Conservation (phyloP, 2,888 invertebrate genomes). For the Sarcophaga variegata region DNA sequence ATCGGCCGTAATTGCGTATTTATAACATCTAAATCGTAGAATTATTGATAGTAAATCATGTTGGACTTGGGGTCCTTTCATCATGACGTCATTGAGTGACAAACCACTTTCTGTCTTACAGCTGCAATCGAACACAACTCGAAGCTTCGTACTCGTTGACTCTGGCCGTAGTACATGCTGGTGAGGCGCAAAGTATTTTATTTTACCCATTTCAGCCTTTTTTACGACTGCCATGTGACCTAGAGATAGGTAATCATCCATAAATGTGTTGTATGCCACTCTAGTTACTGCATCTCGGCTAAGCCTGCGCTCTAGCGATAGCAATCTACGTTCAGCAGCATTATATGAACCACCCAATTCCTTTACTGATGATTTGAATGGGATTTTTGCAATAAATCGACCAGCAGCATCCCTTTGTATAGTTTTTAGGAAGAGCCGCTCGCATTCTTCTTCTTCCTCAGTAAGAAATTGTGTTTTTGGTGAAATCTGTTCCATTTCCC, state of each 20-base stretch:
- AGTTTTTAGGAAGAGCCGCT: neutral
- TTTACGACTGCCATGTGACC: too few species aligned
- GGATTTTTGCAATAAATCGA: slow-evolving; percentile 44
- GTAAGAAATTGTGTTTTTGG: neutral
- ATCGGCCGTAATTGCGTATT: slow-evolving; percentile 55
- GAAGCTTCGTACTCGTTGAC: slow-evolving; percentile 58
- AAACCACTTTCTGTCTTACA: slow-evolving; percentile 59
- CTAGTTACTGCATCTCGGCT: neutral
- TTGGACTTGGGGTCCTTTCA: slow-evolving; percentile 55
- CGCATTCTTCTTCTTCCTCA: slow-evolving; percentile 11
- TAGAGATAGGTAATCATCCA: slow-evolving; percentile 33
- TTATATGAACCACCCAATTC: slow-evolving; percentile 41
- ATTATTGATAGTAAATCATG: slow-evolving; percentile 59
- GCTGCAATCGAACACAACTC: slow-evolving; percentile 62
- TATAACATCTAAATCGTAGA: slow-evolving; percentile 54
- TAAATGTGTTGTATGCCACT: slow-evolving; percentile 29
- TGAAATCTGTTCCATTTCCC: slow-evolving; percentile 9
- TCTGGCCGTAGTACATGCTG: slow-evolving; percentile 55
- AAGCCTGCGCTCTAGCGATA: slow-evolving; percentile 33
- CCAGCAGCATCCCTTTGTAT: slow-evolving; percentile 15
- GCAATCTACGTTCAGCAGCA: slow-evolving; percentile 20
- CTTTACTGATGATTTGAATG: slow-evolving; percentile 36
- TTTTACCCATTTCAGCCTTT: slow-evolving; percentile 35
- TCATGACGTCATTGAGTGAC: slow-evolving; percentile 65
- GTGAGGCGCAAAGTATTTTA: slow-evolving; percentile 57